Percentiles rank a stretch among this genome's conserved stretches.
phyloP scores from a whole-genome alignment of 1,140 invertebrate genomes.

The Adoxophyes honmai region DNA sequence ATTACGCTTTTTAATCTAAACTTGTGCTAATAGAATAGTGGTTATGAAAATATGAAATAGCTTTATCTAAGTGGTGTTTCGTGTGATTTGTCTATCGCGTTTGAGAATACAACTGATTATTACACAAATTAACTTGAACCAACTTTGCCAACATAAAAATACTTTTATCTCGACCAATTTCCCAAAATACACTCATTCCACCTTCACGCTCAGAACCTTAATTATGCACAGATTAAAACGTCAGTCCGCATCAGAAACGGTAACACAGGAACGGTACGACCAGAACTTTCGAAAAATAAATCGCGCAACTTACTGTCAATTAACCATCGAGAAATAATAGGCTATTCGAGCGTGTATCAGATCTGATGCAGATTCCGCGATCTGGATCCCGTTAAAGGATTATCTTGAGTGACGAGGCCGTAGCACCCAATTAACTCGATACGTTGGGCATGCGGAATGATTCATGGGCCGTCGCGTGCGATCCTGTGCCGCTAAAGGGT shows the following conservation, averaged over 20 bases:
- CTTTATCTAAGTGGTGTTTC: too few relatives aligned
- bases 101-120: too few relatives aligned
- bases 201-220: background rate
- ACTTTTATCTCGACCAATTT: too few relatives aligned
- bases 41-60: too few relatives aligned
- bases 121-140: too few relatives aligned
- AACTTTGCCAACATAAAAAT: too few relatives aligned
- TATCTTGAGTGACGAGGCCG: slow-evolving; percentile 14
- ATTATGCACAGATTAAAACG: slow-evolving; percentile 11
- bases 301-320: slow-evolving; percentile 11
- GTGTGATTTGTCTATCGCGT: too few relatives aligned
- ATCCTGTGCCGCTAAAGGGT: background rate
- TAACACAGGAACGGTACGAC: background rate
- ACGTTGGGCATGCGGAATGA: background rate
- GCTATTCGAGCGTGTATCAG: slow-evolving; percentile 1
- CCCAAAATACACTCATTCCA: too few relatives aligned
- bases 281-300: slow-evolving; percentile 11
- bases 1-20: too few relatives aligned
- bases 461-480: background rate
- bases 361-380: slow-evolving; percentile 13
- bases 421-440: slow-evolving; percentile 11
- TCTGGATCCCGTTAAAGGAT: slow-evolving; percentile 13
- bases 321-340: slow-evolving; percentile 5
- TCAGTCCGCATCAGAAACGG: slow-evolving; percentile 4
- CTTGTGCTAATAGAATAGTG: too few relatives aligned